These are phyloP conservation scores for Drosophila funebris DNA, from an alignment of 1,140 invertebrate genomes.

Conservation along the genomic window DNA sequence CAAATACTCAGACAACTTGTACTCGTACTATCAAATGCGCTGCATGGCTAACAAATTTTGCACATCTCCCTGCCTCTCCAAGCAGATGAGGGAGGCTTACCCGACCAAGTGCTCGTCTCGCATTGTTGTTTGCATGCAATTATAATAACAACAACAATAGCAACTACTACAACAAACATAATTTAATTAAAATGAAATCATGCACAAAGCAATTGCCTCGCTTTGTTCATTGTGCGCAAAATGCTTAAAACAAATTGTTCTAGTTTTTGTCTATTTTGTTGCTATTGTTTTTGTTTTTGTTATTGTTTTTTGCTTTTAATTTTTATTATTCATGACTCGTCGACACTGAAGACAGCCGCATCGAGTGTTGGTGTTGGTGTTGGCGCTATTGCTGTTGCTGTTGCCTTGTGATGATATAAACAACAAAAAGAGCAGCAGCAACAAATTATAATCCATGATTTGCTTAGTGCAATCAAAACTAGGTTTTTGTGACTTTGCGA, in stretches of 20 bases:
- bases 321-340: constrained; percentile 77
- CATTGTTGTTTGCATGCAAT: constrained; percentile 70
- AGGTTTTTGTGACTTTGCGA: constrained; percentile 12
- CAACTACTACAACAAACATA: constrained; percentile 63
- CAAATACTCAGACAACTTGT: constrained; percentile 33
- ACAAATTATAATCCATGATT: constrained; percentile 38
- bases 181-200: constrained; percentile 83
- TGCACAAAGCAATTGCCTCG: constrained; percentile 79
- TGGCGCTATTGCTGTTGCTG: constrained; percentile 29
- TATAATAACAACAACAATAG: constrained; percentile 54
- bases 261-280: constrained; percentile 64
- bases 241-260: constrained; percentile 70
- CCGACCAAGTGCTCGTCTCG: constrained; percentile 26
- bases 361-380: constrained; percentile 38
- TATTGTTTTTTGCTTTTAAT: constrained; percentile 33
- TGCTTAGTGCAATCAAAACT: constrained; percentile 45
- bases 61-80: constrained; percentile 44
- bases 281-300: constrained; percentile 38
- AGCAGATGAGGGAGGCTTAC: background rate
- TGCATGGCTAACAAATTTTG: constrained; percentile 53
- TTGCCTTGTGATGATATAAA: constrained; percentile 48
- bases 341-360: constrained; percentile 69
- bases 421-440: constrained; percentile 16
- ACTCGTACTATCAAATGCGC: constrained; percentile 60
- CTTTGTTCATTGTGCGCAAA: constrained; percentile 76